Evolutionary conservation across 2,888 invertebrate species (phyloP).

Genomic region (Oegoconia quadripuncta): DNA sequence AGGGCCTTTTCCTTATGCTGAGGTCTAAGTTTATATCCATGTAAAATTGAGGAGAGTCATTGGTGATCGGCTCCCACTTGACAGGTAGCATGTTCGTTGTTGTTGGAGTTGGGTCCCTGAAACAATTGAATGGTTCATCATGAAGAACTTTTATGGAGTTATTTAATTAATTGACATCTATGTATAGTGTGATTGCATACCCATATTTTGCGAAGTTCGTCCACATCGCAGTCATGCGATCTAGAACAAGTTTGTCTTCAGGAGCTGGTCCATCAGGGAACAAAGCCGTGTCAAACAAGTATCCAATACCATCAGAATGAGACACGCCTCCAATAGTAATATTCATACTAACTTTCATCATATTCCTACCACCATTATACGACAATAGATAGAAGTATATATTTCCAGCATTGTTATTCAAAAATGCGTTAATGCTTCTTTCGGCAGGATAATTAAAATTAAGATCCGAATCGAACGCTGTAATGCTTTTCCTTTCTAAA

Average conservation of each 20-base stretch:
- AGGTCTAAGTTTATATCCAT: conserved; percentile 33
- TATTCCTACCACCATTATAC: conserved; percentile 38
- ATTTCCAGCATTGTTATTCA: conserved; percentile 26
- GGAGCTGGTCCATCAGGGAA: conserved; percentile 16
- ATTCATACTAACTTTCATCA: conserved; percentile 21
- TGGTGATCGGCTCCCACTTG: conserved; percentile 41
- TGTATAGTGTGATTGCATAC: conserved; percentile 23
- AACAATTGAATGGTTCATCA: conserved; percentile 8
- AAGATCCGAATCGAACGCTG: conserved; percentile 45
- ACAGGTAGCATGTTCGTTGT: conserved; percentile 36
- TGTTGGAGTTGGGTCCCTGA: conserved; percentile 45
- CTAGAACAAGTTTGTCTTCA: conserved; percentile 40
- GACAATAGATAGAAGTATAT: conserved; percentile 51
- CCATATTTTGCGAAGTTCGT: conserved; percentile 57
- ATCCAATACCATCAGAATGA: conserved; percentile 48
- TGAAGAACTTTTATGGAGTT: neutral
- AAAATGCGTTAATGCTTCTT: conserved; percentile 35
- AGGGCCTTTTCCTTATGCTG: conserved; percentile 26
- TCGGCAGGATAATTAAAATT: conserved; percentile 38
- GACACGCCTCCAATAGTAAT: conserved; percentile 19
- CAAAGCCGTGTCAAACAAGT: conserved; percentile 36
- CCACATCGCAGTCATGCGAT: conserved; percentile 56
- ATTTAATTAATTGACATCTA: neutral
- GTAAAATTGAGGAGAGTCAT: conserved; percentile 25
- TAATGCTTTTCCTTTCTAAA: conserved; percentile 24